Evolutionary conservation across 2,113 vertebrate genomes (phyloP).

Genomic region (Podilymbus podiceps): DNA sequence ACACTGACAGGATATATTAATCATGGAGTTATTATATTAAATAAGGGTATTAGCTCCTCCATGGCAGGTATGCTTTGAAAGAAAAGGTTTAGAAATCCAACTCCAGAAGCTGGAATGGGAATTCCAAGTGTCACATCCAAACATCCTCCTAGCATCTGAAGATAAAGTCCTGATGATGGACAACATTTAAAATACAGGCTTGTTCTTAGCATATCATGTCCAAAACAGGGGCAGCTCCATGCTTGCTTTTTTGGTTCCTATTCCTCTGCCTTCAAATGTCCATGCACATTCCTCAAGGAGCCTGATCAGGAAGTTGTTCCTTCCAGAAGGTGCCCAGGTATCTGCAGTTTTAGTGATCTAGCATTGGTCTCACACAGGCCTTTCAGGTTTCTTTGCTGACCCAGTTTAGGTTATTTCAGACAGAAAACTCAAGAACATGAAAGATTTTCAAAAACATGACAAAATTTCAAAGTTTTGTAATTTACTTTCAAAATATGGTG

Average conservation of each 20-base stretch:
- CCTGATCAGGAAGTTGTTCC: neutral
- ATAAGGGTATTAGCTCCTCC: constrained; percentile 35
- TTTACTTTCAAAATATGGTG: neutral
- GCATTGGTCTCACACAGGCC: neutral
- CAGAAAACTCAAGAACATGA: neutral
- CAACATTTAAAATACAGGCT: neutral
- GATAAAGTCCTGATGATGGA: neutral
- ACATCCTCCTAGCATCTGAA: neutral
- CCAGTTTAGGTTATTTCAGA: neutral
- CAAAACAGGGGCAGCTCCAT: neutral
- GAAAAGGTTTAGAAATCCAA: neutral
- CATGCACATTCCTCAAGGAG: neutral
- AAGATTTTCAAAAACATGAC: neutral
- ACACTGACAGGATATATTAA: constrained; percentile 50
- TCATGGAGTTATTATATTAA: constrained; percentile 15
- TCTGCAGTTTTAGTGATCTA: neutral
- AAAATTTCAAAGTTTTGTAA: neutral
- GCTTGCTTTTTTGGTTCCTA: neutral
- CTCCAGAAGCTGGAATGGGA: neutral
- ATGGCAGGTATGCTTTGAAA: neutral
- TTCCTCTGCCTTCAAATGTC: neutral
- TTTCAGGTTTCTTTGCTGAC: neutral
- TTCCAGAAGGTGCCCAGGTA: neutral
- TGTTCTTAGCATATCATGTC: neutral
- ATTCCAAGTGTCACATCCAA: neutral